A percentile compares a stretch with the other conserved stretches of the same genome.
Conservation (phyloP, 2,113 vertebrate species). For the Heterocephalus glaber region DNA sequence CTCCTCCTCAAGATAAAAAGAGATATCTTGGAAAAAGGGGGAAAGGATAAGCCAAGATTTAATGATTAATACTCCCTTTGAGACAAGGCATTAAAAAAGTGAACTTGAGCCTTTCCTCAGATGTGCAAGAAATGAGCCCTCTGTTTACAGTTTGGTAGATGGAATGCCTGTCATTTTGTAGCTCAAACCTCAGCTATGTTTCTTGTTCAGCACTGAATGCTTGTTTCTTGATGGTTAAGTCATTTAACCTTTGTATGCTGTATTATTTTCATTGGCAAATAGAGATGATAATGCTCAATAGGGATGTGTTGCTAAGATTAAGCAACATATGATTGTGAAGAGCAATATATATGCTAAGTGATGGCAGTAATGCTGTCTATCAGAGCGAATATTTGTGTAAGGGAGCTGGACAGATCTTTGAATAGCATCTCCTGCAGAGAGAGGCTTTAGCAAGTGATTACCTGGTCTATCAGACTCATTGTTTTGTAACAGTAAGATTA, state of each 20-base stretch:
- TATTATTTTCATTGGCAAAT: conserved; percentile 69
- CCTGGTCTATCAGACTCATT: conserved; percentile 5
- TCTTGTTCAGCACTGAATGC: conserved; percentile 45
- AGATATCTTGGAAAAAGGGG: conserved; percentile 33
- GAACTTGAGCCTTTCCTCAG: background rate
- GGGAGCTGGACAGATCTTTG: conserved; percentile 48
- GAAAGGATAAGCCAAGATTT: conserved; percentile 59
- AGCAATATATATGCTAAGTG: conserved; percentile 80
- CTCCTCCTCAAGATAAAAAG: conserved; percentile 27
- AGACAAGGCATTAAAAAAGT: conserved; percentile 46
- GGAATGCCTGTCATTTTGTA: conserved; percentile 41
- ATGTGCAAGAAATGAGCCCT: conserved; percentile 21
- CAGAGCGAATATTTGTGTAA: conserved; percentile 62
- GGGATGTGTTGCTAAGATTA: conserved; percentile 72
- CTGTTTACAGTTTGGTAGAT: conserved; percentile 52
- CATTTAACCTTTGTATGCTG: conserved; percentile 76
- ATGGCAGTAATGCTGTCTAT: conserved; percentile 65
- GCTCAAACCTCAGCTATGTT: background rate
- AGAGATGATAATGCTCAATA: conserved; percentile 63
- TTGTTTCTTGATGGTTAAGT: conserved; percentile 67
- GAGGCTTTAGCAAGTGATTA: conserved; percentile 65
- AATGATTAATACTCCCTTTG: conserved; percentile 70
- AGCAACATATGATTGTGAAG: conserved; percentile 61
- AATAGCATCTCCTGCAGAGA: conserved; percentile 65
- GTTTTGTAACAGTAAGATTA: conserved; percentile 57